Percentiles rank a stretch among this genome's conserved stretches.
Conservation (phyloP, 2,113 vertebrate species). For the Rhinogobius similis region DNA sequence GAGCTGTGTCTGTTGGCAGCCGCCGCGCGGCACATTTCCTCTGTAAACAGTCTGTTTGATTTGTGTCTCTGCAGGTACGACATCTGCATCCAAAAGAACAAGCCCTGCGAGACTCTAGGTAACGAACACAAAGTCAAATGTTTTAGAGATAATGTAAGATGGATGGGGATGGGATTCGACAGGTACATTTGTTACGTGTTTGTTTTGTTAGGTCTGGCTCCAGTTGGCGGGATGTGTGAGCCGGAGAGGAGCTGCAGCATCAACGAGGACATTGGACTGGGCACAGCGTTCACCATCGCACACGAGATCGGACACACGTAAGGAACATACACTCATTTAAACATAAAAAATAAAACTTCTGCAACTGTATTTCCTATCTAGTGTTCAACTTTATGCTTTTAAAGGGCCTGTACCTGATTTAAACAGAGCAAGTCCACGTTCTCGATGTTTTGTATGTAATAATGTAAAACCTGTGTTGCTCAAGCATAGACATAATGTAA, state of each 20-base stretch:
- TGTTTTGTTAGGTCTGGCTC: slow-evolving; percentile 85
- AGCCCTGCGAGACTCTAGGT: slow-evolving; percentile 97
- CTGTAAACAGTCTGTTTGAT: slow-evolving; percentile 5
- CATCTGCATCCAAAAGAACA: slow-evolving; percentile 99
- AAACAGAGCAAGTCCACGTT: too few species aligned
- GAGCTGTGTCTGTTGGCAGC: slow-evolving; percentile 3
- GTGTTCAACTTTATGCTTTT: too few species aligned
- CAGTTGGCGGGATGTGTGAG: slow-evolving; percentile 97
- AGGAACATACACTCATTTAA: slow-evolving; percentile 49
- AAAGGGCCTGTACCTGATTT: too few species aligned
- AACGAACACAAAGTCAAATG: slow-evolving; percentile 26
- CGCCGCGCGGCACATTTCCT: neutral
- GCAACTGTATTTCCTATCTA: too few species aligned
- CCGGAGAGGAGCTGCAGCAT: slow-evolving; percentile 97
- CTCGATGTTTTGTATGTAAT: too few species aligned
- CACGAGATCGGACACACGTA: slow-evolving; percentile 99
- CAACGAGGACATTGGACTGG: slow-evolving; percentile 97
- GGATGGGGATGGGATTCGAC: too few species aligned
- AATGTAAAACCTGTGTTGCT: too few species aligned
- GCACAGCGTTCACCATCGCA: slow-evolving; percentile 97
- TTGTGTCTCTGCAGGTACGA: slow-evolving; percentile 84
- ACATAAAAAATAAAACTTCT: neutral
- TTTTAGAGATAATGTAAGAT: neutral
- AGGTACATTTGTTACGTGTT: too few species aligned
- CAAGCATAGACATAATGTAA: too few species aligned